phyloP scores from a whole-genome alignment of 2,113 vertebrate genomes.

The Rhea pennata region DNA sequence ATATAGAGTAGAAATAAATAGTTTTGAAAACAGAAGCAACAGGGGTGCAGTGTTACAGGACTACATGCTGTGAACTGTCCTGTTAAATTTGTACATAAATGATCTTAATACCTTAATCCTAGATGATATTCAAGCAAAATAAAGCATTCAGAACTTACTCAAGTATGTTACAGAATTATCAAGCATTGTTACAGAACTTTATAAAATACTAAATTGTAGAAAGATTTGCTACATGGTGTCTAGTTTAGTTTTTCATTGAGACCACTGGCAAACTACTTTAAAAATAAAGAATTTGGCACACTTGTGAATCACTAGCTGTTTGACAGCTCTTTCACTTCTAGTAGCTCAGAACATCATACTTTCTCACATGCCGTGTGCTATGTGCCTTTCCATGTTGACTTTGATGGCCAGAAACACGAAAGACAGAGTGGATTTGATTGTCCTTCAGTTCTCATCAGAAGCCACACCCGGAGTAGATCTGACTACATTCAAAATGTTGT shows the following conservation, averaged over 20 bases:
- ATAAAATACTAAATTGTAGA: neutral
- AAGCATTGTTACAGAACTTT: neutral
- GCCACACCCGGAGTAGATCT: neutral
- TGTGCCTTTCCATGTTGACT: fast-evolving
- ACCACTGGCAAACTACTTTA: neutral
- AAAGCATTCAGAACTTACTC: neutral
- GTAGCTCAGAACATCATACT: neutral
- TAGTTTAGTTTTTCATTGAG: neutral
- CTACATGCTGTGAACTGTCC: neutral
- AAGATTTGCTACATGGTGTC: neutral
- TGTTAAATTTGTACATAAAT: neutral
- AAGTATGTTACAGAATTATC: neutral
- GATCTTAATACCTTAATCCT: neutral
- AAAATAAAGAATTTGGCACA: neutral
- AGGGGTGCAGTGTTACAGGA: neutral
- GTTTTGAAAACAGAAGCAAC: neutral
- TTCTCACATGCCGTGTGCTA: neutral
- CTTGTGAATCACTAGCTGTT: neutral
- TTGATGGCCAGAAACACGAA: neutral
- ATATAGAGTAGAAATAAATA: neutral
- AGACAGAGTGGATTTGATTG: neutral
- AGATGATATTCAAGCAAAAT: neutral
- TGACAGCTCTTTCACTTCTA: neutral
- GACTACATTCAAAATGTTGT: neutral
- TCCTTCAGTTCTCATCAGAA: neutral